These are phyloP conservation scores for Clunio marinus DNA, from an alignment of 2,888 invertebrate genomes.

Conservation along the genomic window DNA sequence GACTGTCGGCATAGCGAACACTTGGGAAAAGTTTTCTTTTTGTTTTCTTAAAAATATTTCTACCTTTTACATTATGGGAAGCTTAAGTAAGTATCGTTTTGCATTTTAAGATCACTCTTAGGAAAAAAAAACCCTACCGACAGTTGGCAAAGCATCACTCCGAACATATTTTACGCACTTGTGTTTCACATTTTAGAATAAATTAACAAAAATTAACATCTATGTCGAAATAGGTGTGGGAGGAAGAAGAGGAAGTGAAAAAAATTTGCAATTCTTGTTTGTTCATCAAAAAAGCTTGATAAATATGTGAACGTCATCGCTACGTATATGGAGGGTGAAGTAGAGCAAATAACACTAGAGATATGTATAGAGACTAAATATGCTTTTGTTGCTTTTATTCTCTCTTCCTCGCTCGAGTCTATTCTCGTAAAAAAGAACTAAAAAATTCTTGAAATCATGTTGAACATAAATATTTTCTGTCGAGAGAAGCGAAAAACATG, in stretches of 20 bases:
- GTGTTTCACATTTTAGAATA: conserved; percentile 26
- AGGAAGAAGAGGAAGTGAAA: neutral
- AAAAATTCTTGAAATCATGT: conserved; percentile 27
- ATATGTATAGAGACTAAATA: neutral
- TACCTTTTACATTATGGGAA: too few species aligned
- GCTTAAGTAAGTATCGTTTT: too few species aligned
- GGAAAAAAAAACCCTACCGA: too few species aligned
- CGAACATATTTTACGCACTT: conserved; percentile 21
- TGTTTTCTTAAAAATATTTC: too few species aligned
- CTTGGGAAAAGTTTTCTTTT: too few species aligned
- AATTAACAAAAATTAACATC: conserved; percentile 30
- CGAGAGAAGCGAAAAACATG: too few species aligned
- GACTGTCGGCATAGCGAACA: too few species aligned
- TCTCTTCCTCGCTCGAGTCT: too few species aligned
- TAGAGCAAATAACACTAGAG: neutral
- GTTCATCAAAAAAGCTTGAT: conserved; percentile 27
- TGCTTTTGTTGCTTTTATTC: neutral
- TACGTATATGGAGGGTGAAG: conserved; percentile 16
- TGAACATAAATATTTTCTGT: conserved; percentile 26
- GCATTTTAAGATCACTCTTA: too few species aligned
- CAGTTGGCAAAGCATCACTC: neutral
- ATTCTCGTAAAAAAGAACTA: too few species aligned
- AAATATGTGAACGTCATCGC: conserved; percentile 19
- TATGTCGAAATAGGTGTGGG: neutral
- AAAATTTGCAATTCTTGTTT: conserved; percentile 1